These are phyloP conservation scores for Schizopygopsis pylzovi DNA, from an alignment of 2,797 vertebrate species.

Conservation along the genomic window DNA sequence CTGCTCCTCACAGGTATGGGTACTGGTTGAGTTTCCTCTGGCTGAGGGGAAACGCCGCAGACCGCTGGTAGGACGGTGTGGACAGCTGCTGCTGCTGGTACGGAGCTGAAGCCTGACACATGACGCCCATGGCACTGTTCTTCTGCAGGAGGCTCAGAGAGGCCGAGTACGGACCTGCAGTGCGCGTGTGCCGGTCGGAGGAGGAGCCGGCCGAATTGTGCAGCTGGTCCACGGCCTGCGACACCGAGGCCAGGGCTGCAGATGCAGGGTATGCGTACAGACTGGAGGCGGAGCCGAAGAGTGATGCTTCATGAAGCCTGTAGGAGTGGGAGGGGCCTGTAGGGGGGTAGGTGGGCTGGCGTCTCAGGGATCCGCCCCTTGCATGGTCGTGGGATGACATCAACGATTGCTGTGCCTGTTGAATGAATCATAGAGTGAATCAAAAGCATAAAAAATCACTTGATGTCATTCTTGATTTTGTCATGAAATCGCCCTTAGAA, in stretches of 20 bases:
- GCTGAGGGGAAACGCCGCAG: constrained; percentile 86
- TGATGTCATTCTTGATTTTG: not conserved
- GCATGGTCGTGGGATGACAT: constrained; percentile 85
- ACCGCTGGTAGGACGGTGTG: constrained; percentile 89
- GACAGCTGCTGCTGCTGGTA: constrained; percentile 90
- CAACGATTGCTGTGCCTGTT: constrained; percentile 86
- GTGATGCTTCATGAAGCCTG: constrained; percentile 88
- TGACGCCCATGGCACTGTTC: constrained; percentile 84
- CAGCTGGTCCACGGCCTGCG: constrained; percentile 91
- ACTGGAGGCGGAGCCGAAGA: constrained; percentile 88
- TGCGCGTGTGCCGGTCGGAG: constrained; percentile 82
- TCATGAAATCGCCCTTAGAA: not conserved
- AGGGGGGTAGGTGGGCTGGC: constrained; percentile 89
- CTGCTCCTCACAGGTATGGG: constrained; percentile 83
- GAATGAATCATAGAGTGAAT: not conserved
- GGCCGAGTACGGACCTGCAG: constrained; percentile 79
- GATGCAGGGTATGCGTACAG: constrained; percentile 94
- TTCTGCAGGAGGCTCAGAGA: constrained; percentile 94
- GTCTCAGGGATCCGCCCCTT: constrained; percentile 78
- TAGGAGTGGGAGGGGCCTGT: constrained; percentile 89
- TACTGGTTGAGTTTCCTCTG: constrained; percentile 94
- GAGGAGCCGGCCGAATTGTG: constrained; percentile 83
- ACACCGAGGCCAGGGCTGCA: constrained; percentile 91
- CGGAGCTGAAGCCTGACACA: constrained; percentile 83
- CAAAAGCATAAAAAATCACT: not conserved